These are phyloP conservation scores for Drosophila borborema DNA, from an alignment of 2,888 invertebrate species.

Conservation along the genomic window DNA sequence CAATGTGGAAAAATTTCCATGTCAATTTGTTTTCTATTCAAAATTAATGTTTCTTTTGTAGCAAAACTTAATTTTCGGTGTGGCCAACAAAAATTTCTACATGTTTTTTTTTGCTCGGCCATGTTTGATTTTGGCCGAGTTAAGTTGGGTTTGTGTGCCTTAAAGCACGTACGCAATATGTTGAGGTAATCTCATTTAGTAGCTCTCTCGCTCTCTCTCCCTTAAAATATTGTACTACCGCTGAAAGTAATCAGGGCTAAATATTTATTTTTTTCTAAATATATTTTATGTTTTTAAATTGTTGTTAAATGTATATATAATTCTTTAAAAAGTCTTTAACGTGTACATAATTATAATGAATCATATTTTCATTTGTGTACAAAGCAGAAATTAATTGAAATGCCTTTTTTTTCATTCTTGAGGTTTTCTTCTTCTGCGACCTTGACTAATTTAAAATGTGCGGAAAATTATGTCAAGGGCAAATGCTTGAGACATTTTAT, in stretches of 20 bases:
- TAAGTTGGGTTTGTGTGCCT: slow-evolving; percentile 18
- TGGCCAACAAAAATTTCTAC: neutral
- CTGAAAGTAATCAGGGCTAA: too few species aligned
- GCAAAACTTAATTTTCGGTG: neutral
- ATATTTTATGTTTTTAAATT: too few species aligned
- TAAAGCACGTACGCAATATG: slow-evolving; percentile 34
- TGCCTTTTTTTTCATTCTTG: neutral
- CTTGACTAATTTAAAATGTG: slow-evolving; percentile 6
- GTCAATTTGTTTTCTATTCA: neutral
- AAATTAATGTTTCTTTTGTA: neutral
- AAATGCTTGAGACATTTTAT: slow-evolving; percentile 7
- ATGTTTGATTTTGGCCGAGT: slow-evolving; percentile 1
- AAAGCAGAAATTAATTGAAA: neutral
- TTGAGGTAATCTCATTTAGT: neutral
- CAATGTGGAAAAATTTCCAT: neutral
- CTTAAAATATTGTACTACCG: neutral
- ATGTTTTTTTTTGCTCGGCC: neutral
- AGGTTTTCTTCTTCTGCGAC: neutral
- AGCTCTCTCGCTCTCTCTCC: neutral
- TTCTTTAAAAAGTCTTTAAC: too few species aligned
- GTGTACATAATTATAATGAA: neutral
- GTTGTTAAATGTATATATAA: too few species aligned
- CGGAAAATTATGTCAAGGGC: slow-evolving; percentile 55
- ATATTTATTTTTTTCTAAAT: too few species aligned
- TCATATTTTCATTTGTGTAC: neutral